Evolutionary conservation across 1,140 invertebrate genomes (phyloP).

Genomic region (Saxidomus purpurata): DNA sequence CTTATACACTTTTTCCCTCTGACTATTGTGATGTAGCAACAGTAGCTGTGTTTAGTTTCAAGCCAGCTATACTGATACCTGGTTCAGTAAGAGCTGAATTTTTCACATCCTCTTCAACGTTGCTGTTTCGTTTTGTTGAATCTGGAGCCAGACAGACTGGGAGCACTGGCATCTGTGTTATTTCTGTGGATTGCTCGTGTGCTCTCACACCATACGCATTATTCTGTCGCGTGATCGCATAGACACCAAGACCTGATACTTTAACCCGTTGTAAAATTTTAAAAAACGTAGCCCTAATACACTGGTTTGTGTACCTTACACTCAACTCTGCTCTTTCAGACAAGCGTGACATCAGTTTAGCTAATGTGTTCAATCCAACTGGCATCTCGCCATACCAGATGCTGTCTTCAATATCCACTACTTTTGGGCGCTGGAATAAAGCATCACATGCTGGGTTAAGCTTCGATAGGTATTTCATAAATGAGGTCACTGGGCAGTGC

Average conservation of each 20-base stretch:
- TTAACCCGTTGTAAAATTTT: neutral
- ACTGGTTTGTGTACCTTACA: constrained; percentile 27
- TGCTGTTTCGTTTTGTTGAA: no score
- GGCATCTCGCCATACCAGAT: neutral
- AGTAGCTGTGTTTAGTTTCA: no score
- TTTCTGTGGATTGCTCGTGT: no score
- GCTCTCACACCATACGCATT: neutral
- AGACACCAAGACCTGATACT: neutral
- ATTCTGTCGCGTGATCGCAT: neutral
- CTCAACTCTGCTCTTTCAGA: neutral
- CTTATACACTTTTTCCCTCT: no score
- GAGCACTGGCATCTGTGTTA: no score
- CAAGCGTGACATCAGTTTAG: neutral
- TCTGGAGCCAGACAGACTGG: no score
- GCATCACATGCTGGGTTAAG: neutral
- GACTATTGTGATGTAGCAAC: no score
- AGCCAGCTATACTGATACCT: no score
- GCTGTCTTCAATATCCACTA: neutral
- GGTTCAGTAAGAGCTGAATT: no score
- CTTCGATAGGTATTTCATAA: neutral
- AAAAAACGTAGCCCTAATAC: neutral
- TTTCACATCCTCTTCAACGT: no score
- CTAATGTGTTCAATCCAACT: neutral
- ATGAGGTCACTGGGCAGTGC: neutral
- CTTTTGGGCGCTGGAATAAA: neutral